Base-by-base conservation (phyloP, 2,888 invertebrate species). In the Stegophylla sp. region DNA sequence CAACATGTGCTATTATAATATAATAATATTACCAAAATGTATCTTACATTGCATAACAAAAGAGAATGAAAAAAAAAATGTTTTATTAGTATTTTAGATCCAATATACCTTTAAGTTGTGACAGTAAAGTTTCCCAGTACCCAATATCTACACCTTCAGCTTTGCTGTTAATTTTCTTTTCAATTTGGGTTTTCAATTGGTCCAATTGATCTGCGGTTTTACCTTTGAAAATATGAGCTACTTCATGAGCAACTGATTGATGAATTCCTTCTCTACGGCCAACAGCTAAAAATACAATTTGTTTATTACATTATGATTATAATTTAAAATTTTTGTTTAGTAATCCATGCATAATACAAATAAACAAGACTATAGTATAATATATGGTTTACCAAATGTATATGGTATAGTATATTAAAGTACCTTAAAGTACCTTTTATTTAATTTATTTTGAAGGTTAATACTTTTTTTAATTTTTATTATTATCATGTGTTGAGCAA, bases 81-180 rank as follows among this genome's bases (percentile, higher is more conserved):
- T 34, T 45, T 53, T 20, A 82, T 97, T 90, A 86, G 23, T 85
- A 85, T 79, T 82, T 66, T 66, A 76, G 69, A 67, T 20, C 20
- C 56, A 56, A 12, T 59, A 83, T 86, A 91, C 91, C 91, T 88
- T 96, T 96, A 13, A 99, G 89, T 86, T 97, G 96, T n/a, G 95
- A 95, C 51, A 97, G 89, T 83, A 99, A 88, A 69, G 95, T 95
- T 88, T 99, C 98, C 98, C 98, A 99, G 88, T 98, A 99, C 66
- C 96, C 95, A 83, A 98, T 93, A 88, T 98, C 98, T 66, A 97
- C 92, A 20, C 96, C 97, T 87, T 95, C 96, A 64, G 91, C 91
- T 83, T 93, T 91, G 0, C 93, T 92, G 84, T 90, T 90, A 82
- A 98, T 93, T 88, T 97, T 98, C 20, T 88, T 88, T 87, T 94